Percentiles rank a stretch among this genome's conserved stretches.
Conservation (phyloP, 2,113 vertebrate species). For the Notiomystis cincta region DNA sequence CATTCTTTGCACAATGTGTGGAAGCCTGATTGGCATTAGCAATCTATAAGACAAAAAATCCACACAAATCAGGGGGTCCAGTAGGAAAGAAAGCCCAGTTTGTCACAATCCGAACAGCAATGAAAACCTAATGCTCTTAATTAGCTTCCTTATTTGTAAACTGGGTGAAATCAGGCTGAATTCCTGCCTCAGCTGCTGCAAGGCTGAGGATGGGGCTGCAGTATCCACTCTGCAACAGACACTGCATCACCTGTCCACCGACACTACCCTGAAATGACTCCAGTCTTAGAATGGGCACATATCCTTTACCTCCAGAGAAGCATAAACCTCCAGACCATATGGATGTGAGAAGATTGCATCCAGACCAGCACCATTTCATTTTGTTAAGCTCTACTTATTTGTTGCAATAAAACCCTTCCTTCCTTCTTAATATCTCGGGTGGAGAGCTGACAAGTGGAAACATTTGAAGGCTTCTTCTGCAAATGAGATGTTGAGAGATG, state of each 20-base stretch:
- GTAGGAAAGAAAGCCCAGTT: background rate
- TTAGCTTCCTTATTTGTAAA: background rate
- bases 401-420: background rate
- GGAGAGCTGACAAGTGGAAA: background rate
- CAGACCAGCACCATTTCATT: background rate
- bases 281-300: background rate
- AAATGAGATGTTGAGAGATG: background rate
- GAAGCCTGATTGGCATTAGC: background rate
- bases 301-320: background rate
- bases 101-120: background rate
- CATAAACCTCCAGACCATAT: background rate
- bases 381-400: background rate
- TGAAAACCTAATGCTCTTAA: background rate
- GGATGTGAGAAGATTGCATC: background rate
- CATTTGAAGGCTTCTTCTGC: background rate
- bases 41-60: background rate
- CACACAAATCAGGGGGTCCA: background rate
- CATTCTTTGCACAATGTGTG: background rate
- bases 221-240: background rate
- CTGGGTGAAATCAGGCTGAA: background rate
- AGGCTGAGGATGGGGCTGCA: background rate
- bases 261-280: background rate
- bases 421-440: background rate
- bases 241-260: rapidly evolving
- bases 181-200: background rate